A percentile compares a stretch with the other conserved stretches of the same genome.
These are phyloP conservation scores for Panopea generosa DNA, from an alignment of 2,888 invertebrate genomes.

Conservation along the genomic window DNA sequence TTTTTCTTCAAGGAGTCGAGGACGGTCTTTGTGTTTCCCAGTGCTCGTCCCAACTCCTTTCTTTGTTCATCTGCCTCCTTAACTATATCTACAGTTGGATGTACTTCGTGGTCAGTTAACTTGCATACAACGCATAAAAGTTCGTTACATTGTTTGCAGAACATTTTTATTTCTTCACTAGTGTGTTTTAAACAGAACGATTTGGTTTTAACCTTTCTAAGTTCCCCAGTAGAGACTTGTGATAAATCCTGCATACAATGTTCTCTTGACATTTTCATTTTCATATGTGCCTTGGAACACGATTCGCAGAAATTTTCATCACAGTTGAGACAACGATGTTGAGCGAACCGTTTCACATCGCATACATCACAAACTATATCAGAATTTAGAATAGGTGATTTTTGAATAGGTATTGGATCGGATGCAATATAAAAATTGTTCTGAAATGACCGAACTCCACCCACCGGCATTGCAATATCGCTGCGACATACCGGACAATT, in stretches of 20 bases:
- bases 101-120: conserved; percentile 17
- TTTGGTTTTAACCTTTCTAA: no score
- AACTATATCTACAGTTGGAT: background rate
- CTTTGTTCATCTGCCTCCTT: conserved; percentile 5
- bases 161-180: conserved; percentile 13
- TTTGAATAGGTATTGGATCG: background rate
- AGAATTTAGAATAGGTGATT: no score
- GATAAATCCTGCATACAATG: background rate
- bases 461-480: conserved; percentile 11
- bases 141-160: conserved; percentile 17
- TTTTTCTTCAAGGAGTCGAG: no score
- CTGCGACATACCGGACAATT: conserved; percentile 36
- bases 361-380: conserved; percentile 17
- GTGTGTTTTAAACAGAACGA: no score
- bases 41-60: background rate
- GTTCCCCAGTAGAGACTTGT: no score
- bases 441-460: conserved; percentile 15
- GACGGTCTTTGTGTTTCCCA: no score
- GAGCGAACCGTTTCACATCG: background rate
- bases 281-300: background rate
- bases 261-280: conserved; percentile 4
- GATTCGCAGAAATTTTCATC: background rate
- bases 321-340: background rate
- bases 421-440: conserved; percentile 8
- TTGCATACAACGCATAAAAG: conserved; percentile 18